phyloP scores from a whole-genome alignment of 2,113 vertebrate species.

The Psammodynastes pulverulentus region DNA sequence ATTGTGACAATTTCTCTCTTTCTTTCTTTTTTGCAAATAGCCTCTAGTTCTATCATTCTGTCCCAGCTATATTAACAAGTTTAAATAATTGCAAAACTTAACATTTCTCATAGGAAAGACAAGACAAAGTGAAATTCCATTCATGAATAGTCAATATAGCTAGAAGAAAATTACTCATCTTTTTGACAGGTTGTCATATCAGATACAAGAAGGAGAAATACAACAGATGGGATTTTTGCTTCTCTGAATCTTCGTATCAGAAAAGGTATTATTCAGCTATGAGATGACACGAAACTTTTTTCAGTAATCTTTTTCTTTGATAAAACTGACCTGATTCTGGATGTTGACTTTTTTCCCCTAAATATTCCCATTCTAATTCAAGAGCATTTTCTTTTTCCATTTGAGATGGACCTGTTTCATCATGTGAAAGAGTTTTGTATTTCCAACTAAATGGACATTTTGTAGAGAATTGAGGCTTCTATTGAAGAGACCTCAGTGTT shows the following conservation, averaged over 20 bases:
- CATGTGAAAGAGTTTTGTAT: not conserved
- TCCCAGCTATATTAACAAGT: not conserved
- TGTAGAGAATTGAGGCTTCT: not conserved
- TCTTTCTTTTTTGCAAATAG: not conserved
- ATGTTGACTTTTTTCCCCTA: not conserved
- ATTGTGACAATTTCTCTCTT: not conserved
- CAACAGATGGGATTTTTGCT: not conserved
- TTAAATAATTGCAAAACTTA: not conserved
- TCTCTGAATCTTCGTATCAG: not conserved
- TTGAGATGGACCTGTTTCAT: not conserved
- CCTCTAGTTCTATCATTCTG: not conserved
- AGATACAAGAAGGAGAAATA: not conserved
- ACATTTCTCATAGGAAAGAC: not conserved
- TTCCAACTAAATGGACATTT: not conserved
- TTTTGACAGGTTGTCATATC: not conserved
- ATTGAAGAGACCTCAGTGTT: not conserved
- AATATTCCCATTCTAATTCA: not conserved
- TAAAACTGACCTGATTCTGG: not conserved
- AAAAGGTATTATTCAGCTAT: not conserved
- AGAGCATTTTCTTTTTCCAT: not conserved
- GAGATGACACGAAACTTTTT: no score
- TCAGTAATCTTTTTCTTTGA: not conserved
- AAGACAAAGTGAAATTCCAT: not conserved
- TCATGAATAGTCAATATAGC: not conserved
- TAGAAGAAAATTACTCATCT: not conserved